Evolutionary conservation across 2,113 vertebrate species (phyloP), one percentile per base, ranked within the genome.

Genomic region (Takifugu flavidus): DNA sequence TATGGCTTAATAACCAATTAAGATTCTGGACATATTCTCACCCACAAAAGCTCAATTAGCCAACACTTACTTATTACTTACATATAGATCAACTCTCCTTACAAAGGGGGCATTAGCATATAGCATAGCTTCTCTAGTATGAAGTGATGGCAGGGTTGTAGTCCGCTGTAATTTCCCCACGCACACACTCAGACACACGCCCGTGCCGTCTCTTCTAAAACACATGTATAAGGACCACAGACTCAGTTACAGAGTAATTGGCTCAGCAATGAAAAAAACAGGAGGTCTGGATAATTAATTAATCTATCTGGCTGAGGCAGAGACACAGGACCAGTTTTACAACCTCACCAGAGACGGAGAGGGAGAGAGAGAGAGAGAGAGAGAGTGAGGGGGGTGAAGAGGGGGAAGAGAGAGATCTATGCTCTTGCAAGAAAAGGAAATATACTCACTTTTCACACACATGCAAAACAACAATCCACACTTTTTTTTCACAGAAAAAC

Each of bases 291-390:
- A 70, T 84, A 86, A 88, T 92, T 92, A 94, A 96, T 96, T 94
- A 95, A 94, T 96, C 93, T 95, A 93, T 95, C 92, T 94, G 93
- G 92, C 92, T 89, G 73, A 87, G 91, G 88, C 89, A 88, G 92
- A 94, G 92, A 93, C 87, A 87, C 75, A 89, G 91, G 92, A 92
- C 92, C 91, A 90, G 82, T 83, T 95, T 94, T 94, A 94, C 93
- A 94, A 92, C 87, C 91, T 84, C 82, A 75, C 73, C 52, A 94
- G 93, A 92, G 85, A 91, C 86, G 67, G 29, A 1, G 53, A 58
- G 57, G 5, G 56, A 63, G 59, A 31, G 51, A 25, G 15, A 56
- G 47, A 12, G 45, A 57, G 47, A 53, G 53, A 20, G 62, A 13
- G 61, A 53, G 47, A 43, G 57, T 64, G 62, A 66, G 59, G 56